Percentiles rank a stretch among this genome's conserved stretches.
These are phyloP conservation scores for Alauda arvensis DNA, from an alignment of 2,797 vertebrate genomes.

Conservation along the genomic window DNA sequence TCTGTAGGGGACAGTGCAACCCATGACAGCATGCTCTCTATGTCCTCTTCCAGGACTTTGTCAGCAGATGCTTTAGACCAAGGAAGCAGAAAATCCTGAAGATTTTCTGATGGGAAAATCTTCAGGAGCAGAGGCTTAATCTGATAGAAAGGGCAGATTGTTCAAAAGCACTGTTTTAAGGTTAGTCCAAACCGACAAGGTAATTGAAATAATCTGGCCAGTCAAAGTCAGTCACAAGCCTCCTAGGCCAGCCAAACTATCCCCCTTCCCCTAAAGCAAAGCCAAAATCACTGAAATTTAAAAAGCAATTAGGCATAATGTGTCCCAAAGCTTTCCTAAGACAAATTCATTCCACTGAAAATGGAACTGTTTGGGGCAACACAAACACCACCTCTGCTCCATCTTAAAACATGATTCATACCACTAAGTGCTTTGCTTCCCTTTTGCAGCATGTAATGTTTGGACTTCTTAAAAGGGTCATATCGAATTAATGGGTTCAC, in stretches of 20 bases:
- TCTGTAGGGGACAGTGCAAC: neutral
- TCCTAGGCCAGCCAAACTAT: neutral
- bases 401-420: slow-evolving; percentile 26
- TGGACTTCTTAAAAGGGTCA: slow-evolving; percentile 32
- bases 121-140: neutral
- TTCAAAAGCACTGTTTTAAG: neutral
- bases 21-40: neutral
- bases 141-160: neutral
- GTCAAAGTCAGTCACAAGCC: neutral
- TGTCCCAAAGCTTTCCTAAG: neutral
- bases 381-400: neutral
- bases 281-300: neutral
- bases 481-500: slow-evolving; percentile 20
- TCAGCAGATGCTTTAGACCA: neutral
- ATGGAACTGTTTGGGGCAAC: neutral
- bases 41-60: neutral
- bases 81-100: neutral
- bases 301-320: neutral
- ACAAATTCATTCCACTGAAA: neutral
- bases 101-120: neutral
- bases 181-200: neutral
- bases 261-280: neutral
- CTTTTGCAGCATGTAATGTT: neutral
- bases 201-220: neutral
- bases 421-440: slow-evolving; percentile 25